A percentile compares a stretch with the other conserved stretches of the same genome.
Evolutionary conservation across 2,888 invertebrate genomes (phyloP).

Genomic region (Argyresthia goedartella): DNA sequence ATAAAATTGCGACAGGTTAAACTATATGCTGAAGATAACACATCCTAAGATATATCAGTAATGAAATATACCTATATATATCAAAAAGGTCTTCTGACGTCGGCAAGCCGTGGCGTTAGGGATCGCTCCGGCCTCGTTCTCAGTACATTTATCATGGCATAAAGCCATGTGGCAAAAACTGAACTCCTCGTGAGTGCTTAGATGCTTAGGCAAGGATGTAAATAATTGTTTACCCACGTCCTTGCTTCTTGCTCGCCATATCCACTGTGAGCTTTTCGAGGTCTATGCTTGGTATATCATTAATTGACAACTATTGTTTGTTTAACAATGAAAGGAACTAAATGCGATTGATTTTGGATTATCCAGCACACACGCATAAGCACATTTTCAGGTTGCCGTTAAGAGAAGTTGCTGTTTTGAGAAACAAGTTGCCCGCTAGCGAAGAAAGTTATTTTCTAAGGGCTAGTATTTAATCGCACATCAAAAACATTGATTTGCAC

Average conservation of each 20-base stretch:
- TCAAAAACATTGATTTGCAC: no score
- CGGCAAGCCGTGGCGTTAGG: not conserved
- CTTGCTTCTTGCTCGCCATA: not conserved
- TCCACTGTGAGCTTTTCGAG: no score
- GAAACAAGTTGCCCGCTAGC: no score
- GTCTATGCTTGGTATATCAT: not conserved
- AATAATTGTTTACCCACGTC: not conserved
- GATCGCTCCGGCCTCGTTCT: not conserved
- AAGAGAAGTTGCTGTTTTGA: no score
- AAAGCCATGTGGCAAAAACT: conserved; percentile 5
- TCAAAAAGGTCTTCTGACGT: not conserved
- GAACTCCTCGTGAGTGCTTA: not conserved
- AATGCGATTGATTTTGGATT: no score
- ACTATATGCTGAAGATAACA: no score
- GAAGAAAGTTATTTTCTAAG: no score
- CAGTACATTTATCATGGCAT: conserved; percentile 1
- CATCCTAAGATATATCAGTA: no score
- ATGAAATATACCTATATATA: not conserved
- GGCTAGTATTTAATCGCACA: no score
- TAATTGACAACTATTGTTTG: not conserved
- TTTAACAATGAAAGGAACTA: not conserved
- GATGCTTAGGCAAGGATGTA: not conserved
- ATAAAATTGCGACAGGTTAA: no score
- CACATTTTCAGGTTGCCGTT: no score
- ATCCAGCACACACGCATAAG: no score